Base-by-base conservation (phyloP, 2,888 invertebrate genomes). In the Caenorhabditis drosophilae region DNA sequence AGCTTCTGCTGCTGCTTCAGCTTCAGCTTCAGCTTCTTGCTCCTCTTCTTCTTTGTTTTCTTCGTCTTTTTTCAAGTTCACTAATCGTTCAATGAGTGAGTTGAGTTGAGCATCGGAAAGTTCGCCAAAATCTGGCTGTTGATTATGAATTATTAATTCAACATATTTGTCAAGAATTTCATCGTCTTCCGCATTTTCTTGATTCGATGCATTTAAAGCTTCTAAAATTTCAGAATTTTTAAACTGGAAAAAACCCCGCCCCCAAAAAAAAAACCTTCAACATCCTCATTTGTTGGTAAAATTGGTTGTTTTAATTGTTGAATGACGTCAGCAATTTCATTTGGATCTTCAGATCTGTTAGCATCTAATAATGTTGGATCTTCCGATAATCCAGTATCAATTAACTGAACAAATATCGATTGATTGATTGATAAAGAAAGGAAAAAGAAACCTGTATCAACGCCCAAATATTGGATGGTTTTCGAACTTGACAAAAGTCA, bases 401-500 rank as follows among this genome's bases (percentile, higher is more conserved):
- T 70, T 12, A 73, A 53, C 55, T 73, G 59, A 47, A 59, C 26
- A 40, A 4, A n/a, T 36, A n/a, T n/a, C n/a, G n/a, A n/a, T n/a
- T n/a, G n/a, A n/a, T n/a, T n/a, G n/a, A n/a, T n/a, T n/a, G n/a
- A n/a, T n/a, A n/a, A 38, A 16, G 41, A 18, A 15, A n/a, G n/a
- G 31, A 31, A 31, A 31, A 9, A 9, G 12, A 36, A 22, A 78
- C 73, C 73, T 79, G 78, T 34, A 82, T 66, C 22, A 82, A 62
- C 11, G 77, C 74, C 77, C 77, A 75, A 42, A 82, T 72, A 54
- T 79, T 80, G 35, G 72, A 70, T n/a, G 81, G 81, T 40, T 76
- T 70, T 2, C 75, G 67, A 18, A 82, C 81, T 49, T 77, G 64
- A 63, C 81, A 81, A 52, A 82, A 82, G 23, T 81, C 76, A 11